Base-by-base conservation (phyloP, 2,113 vertebrate species). In the Esox niger region DNA sequence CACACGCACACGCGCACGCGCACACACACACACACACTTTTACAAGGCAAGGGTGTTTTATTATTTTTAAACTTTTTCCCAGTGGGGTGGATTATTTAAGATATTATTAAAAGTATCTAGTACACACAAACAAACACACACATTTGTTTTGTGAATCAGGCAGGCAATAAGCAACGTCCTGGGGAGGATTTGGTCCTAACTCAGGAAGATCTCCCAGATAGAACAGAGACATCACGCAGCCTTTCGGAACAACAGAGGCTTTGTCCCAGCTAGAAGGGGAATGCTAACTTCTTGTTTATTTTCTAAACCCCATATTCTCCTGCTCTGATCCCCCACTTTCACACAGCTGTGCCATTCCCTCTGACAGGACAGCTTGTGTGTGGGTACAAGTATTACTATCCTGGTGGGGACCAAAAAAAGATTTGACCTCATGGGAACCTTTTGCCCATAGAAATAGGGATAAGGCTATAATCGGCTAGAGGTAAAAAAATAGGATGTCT, bases 261-360 rank as follows among this genome's bases (percentile, higher is more conserved):
- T 80, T 80, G 82, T 84, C 75, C 49, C 29, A 17, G n/a, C n/a
- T n/a, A n/a, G 49, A 15, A 33, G 52, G 33, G 54, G 69, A 69
- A 71, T 61, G 68, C 70, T 66, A 47, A 72, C 58, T 43, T 70
- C 32, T 66, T 76, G 66, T 71, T 81, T 47, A 66, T 68, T 71
- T 67, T 43, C 56, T 52, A 72, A 38, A n/a, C 54, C 54, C 62
- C 33, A 26, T 57, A 21, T 13, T 25, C 25, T 26, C 17, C 55
- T 20, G n/a, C 54, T 54, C 64, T 66, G 27, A 32, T 55, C n/a
- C 29, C 49, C 15, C 47, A 54, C 27, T 49, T 31, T 21, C 47
- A 32, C 25, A 46, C 15, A 13, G 27, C 62, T 46, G 30, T 29
- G 62, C 35, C 20, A 10, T 25, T 33, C 38, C 25, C 47, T 30